phyloP scores from a whole-genome alignment of 1,140 invertebrate genomes.

The Trissolcus basalis region DNA sequence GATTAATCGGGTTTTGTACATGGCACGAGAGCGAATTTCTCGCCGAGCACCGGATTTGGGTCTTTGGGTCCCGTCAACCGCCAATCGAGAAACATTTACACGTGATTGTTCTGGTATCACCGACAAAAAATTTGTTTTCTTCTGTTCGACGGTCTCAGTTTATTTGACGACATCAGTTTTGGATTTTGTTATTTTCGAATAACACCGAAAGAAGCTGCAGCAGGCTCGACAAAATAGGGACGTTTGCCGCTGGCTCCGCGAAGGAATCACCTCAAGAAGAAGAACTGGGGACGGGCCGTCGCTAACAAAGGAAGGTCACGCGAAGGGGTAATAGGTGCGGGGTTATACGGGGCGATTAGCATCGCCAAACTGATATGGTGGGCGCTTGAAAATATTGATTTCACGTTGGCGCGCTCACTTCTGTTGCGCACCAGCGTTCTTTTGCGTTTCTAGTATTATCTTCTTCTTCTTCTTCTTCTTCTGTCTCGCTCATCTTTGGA shows the following conservation, averaged over 20 bases:
- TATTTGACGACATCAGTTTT: too few relatives aligned
- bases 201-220: conserved; percentile 32
- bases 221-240: conserved; percentile 6
- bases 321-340: conserved; percentile 19
- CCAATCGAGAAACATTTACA: too few relatives aligned
- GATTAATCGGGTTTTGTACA: too few relatives aligned
- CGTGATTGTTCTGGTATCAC: too few relatives aligned
- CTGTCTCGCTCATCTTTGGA: conserved; percentile 47
- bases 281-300: background rate
- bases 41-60: too few relatives aligned
- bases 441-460: conserved; percentile 16
- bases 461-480: conserved; percentile 10
- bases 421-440: conserved; percentile 32
- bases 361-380: conserved; percentile 55
- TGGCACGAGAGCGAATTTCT: too few relatives aligned
- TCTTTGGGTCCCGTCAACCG: too few relatives aligned
- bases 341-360: conserved; percentile 18
- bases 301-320: conserved; percentile 17
- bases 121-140: too few relatives aligned
- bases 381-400: conserved; percentile 51
- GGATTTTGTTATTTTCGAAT: background rate
- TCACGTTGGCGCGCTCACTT: conserved; percentile 44
- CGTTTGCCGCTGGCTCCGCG: conserved; percentile 23
- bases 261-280: too few relatives aligned
- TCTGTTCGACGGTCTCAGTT: too few relatives aligned